These are phyloP conservation scores for Buphagus erythrorhynchus DNA, from an alignment of 2,797 vertebrate genomes.

Conservation along the genomic window DNA sequence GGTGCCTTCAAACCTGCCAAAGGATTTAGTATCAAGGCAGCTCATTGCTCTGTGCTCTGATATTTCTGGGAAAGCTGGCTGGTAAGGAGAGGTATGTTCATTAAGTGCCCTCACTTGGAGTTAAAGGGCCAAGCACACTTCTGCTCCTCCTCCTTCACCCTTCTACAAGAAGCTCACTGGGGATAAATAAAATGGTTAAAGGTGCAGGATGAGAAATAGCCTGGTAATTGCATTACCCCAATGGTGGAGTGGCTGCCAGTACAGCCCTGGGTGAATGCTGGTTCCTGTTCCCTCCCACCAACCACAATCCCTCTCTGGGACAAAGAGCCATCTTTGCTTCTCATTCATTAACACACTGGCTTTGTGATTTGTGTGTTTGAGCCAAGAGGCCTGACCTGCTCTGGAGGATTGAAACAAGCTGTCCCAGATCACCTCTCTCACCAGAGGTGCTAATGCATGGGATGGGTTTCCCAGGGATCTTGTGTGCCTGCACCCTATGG, in stretches of 20 bases:
- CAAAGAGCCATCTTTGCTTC: not conserved
- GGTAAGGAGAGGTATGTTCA: not conserved
- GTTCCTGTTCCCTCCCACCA: not conserved
- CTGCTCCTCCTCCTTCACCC: not conserved
- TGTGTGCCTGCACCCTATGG: fast-evolving
- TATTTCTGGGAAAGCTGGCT: not conserved
- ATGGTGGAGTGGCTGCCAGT: not conserved
- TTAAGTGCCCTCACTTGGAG: not conserved
- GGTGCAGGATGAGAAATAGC: not conserved
- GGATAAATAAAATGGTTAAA: not conserved
- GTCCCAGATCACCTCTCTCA: not conserved
- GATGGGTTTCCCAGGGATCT: not conserved
- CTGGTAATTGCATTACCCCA: not conserved
- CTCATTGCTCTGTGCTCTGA: not conserved
- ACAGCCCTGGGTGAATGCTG: not conserved
- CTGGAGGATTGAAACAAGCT: not conserved
- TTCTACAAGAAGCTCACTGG: not conserved
- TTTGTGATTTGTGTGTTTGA: not conserved
- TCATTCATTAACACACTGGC: not conserved
- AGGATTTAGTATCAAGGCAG: not conserved
- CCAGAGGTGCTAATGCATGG: not conserved
- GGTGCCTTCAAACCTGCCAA: not conserved
- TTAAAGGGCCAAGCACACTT: not conserved
- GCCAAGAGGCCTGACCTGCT: not conserved
- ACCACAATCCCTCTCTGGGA: not conserved